Conservation (phyloP, 2,113 vertebrate genomes). For the Ophiodon elongatus region DNA sequence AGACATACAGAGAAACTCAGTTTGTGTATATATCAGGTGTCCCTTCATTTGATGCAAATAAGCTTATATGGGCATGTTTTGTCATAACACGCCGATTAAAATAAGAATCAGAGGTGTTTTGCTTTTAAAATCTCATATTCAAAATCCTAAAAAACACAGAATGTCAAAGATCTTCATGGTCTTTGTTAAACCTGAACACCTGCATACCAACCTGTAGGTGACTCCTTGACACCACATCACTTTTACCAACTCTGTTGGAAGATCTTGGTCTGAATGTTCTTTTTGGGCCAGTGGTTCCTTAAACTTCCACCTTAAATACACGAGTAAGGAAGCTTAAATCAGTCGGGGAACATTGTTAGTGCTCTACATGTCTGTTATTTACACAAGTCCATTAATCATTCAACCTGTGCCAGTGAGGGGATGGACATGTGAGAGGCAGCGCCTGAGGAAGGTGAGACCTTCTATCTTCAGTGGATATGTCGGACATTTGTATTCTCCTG, state of each 20-base stretch:
- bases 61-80: neutral
- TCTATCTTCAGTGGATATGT: conserved; percentile 14
- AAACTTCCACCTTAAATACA: conserved; percentile 86
- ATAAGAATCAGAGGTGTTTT: neutral
- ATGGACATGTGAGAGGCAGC: conserved; percentile 87
- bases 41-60: neutral
- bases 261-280: conserved; percentile 62
- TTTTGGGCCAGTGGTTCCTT: conserved; percentile 73
- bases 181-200: neutral
- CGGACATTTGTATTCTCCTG: neutral
- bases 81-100: neutral
- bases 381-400: neutral
- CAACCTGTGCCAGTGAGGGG: conserved; percentile 91
- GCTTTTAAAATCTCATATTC: neutral
- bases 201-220: conserved; percentile 85
- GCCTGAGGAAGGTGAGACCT: conserved; percentile 82
- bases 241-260: conserved; percentile 85
- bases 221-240: conserved; percentile 88
- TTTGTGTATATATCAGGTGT: neutral
- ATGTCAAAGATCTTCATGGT: neutral
- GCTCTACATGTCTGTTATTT: neutral
- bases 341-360: neutral
- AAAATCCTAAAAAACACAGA: neutral
- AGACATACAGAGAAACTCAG: conserved; percentile 5
- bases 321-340: neutral